Evolutionary conservation across 2,797 vertebrate genomes (phyloP).

Genomic region (Sylvilagus floridanus): DNA sequence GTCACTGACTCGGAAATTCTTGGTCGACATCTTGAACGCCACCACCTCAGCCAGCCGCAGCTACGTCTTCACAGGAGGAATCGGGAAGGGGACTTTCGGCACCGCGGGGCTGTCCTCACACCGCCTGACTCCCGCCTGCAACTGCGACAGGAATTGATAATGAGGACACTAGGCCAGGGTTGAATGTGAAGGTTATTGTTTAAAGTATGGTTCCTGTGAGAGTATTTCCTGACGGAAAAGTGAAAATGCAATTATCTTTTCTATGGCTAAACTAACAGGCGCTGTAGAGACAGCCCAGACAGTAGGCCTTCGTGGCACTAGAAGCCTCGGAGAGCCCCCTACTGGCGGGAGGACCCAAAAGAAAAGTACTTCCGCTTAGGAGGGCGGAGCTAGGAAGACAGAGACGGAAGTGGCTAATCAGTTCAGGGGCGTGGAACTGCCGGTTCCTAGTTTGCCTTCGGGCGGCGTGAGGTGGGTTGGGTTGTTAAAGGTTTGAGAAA

Average conservation of each 20-base stretch:
- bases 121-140: slow-evolving; percentile 61
- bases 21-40: slow-evolving; percentile 93
- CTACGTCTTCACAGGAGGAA: slow-evolving; percentile 71
- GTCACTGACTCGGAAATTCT: slow-evolving; percentile 98
- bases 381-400: not conserved
- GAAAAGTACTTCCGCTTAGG: slow-evolving; percentile 7
- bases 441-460: accelerated
- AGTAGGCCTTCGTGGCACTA: slow-evolving; percentile 44
- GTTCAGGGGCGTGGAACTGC: accelerated
- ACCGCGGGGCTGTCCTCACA: not conserved
- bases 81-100: slow-evolving; percentile 62
- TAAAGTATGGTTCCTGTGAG: not conserved
- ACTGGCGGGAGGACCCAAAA: slow-evolving; percentile 69
- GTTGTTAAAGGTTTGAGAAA: not conserved
- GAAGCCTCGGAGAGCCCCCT: slow-evolving; percentile 40
- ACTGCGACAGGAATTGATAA: not conserved
- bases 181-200: not conserved
- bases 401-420: not conserved
- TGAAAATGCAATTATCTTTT: not conserved
- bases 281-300: slow-evolving; percentile 28
- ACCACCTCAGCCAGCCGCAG: slow-evolving; percentile 66
- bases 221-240: not conserved
- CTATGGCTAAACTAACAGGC: slow-evolving; percentile 52
- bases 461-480: accelerated
- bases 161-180: accelerated